A percentile compares a stretch with the other conserved stretches of the same genome.
Conservation (phyloP, 2,113 vertebrate species). For the Dipodomys ordii region DNA sequence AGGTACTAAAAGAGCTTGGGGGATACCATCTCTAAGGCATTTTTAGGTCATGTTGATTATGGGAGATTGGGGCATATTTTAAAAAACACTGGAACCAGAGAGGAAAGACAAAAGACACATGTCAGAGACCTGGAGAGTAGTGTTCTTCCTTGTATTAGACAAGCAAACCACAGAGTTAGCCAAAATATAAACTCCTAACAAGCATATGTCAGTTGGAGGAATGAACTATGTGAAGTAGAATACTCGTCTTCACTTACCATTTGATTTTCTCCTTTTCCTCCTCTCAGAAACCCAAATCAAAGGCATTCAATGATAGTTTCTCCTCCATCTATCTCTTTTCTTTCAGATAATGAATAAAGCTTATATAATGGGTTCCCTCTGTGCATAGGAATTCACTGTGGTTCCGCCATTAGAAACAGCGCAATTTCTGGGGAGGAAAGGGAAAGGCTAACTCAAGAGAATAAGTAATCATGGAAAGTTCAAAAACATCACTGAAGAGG, state of each 20-base stretch:
- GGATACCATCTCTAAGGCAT: background rate
- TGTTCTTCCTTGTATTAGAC: background rate
- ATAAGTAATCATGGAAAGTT: background rate
- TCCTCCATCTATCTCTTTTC: background rate
- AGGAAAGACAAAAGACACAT: background rate
- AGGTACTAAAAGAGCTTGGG: background rate
- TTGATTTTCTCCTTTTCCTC: background rate
- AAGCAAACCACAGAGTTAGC: background rate
- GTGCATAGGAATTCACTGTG: background rate
- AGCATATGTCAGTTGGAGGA: background rate
- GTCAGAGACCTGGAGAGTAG: no score
- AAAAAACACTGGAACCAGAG: background rate
- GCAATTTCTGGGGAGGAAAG: background rate
- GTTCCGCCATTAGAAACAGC: background rate
- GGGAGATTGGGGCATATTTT: no score
- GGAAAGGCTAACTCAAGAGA: background rate
- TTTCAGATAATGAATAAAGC: background rate
- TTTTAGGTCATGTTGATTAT: background rate
- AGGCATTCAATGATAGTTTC: background rate
- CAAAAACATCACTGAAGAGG: background rate
- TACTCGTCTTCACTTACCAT: background rate
- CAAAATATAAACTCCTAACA: rapidly evolving
- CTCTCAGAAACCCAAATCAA: background rate
- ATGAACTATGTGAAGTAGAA: rapidly evolving
- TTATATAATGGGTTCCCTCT: no score